These are phyloP conservation scores for Troides aeacus DNA, from an alignment of 2,888 invertebrate genomes.

Conservation along the genomic window DNA sequence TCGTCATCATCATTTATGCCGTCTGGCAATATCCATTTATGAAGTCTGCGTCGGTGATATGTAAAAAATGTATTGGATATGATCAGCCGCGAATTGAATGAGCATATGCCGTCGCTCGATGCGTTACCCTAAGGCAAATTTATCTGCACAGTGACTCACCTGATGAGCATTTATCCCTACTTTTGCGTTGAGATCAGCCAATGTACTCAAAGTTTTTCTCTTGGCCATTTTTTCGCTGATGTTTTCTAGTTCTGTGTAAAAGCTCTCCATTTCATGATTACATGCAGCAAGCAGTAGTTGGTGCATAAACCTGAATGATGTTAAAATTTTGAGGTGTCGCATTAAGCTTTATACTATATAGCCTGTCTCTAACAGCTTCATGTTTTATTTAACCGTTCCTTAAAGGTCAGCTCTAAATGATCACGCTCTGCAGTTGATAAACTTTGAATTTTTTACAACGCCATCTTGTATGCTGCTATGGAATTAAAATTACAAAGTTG, in stretches of 20 bases:
- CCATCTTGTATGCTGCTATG: too few relatives aligned
- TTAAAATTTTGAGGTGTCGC: background rate
- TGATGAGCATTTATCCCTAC: conserved; percentile 14
- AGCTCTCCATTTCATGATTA: background rate
- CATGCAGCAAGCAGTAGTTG: background rate
- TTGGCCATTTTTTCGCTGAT: background rate
- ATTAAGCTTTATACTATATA: background rate
- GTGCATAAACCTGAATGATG: conserved; percentile 9
- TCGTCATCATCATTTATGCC: background rate
- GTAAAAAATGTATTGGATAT: background rate
- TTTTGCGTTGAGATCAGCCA: background rate
- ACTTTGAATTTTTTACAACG: too few relatives aligned
- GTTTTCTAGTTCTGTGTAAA: background rate
- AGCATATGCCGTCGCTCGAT: conserved; percentile 26
- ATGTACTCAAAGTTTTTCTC: background rate
- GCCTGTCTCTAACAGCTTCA: too few relatives aligned
- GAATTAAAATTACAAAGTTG: too few relatives aligned
- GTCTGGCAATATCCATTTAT: background rate
- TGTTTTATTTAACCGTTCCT: too few relatives aligned
- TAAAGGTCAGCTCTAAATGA: too few relatives aligned
- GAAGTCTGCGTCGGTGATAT: background rate
- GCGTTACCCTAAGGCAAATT: conserved; percentile 19
- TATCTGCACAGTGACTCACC: conserved; percentile 12
- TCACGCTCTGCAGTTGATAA: too few relatives aligned
- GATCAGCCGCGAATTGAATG: conserved; percentile 16